Percentiles rank a stretch among this genome's conserved stretches.
Evolutionary conservation across 2,888 invertebrate genomes (phyloP).

Genomic region (Drosophila dives): DNA sequence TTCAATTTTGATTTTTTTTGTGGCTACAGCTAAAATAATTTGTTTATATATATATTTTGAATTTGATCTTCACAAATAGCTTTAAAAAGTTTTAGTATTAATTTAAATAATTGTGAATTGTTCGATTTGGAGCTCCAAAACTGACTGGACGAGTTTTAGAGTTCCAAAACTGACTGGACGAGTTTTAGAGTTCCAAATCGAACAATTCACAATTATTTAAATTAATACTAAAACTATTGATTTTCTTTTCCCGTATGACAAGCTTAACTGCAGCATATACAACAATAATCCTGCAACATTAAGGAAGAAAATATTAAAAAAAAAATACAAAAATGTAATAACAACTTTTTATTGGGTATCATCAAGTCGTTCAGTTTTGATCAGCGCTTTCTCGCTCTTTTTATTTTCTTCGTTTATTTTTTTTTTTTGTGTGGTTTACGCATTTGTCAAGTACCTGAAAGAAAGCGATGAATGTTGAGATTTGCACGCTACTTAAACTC

Average conservation of each 20-base stretch:
- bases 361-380: slow-evolving; percentile 6
- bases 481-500: slow-evolving; percentile 63
- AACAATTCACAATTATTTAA: not conserved
- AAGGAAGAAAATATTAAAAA: not conserved
- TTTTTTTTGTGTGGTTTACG: slow-evolving; percentile 64
- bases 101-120: no score
- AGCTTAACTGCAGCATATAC: not conserved
- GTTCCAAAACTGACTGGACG: no score
- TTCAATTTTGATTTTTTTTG: not conserved
- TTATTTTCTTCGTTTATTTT: slow-evolving; percentile 2
- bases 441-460: slow-evolving; percentile 75
- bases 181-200: not conserved
- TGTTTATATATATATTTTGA: no score
- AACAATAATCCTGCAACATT: not conserved
- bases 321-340: fast-evolving
- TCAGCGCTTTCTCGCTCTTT: slow-evolving; percentile 12
- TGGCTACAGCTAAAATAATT: no score
- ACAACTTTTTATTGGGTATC: slow-evolving; percentile 9
- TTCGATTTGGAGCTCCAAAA: no score
- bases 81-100: not conserved
- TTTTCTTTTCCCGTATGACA: no score
- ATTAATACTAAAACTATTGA: not conserved
- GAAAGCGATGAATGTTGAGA: slow-evolving; percentile 67
- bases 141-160: no score
- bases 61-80: not conserved